These are phyloP conservation scores for Drosophila pseudoobscura DNA, from an alignment of 1,140 invertebrate genomes.

Conservation along the genomic window DNA sequence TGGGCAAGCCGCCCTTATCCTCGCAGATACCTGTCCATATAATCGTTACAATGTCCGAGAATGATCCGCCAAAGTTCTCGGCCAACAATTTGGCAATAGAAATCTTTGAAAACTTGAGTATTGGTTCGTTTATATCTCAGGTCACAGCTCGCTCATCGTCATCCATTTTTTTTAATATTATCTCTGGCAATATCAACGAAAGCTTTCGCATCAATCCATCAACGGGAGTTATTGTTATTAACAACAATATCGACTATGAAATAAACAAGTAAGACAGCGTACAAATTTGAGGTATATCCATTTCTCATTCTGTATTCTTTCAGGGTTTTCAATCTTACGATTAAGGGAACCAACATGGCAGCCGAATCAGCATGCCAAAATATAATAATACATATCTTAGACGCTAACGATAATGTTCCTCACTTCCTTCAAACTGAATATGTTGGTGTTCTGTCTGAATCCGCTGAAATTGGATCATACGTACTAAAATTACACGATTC, in stretches of 20 bases:
- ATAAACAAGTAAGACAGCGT: slow-evolving; percentile 79
- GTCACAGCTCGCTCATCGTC: slow-evolving; percentile 91
- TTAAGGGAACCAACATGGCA: slow-evolving; percentile 94
- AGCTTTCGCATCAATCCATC: slow-evolving; percentile 93
- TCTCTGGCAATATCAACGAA: slow-evolving; percentile 89
- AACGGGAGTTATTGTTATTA: slow-evolving; percentile 91
- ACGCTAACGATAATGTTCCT: slow-evolving; percentile 94
- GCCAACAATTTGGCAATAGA: slow-evolving; percentile 88
- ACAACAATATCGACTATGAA: slow-evolving; percentile 92
- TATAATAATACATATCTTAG: slow-evolving; percentile 90
- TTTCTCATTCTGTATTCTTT: background rate
- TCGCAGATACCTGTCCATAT: slow-evolving; percentile 93
- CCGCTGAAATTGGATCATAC: slow-evolving; percentile 88
- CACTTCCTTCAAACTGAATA: slow-evolving; percentile 88
- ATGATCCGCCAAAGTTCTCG: slow-evolving; percentile 91
- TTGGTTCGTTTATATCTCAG: slow-evolving; percentile 90
- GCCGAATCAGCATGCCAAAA: slow-evolving; percentile 87
- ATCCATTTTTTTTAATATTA: slow-evolving; percentile 92
- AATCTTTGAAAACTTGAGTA: slow-evolving; percentile 92
- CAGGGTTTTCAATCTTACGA: slow-evolving; percentile 92
- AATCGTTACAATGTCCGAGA: slow-evolving; percentile 93
- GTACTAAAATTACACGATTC: slow-evolving; percentile 85
- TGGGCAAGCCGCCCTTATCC: slow-evolving; percentile 89
- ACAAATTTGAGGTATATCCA: background rate
- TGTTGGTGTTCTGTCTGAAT: slow-evolving; percentile 89